These are phyloP conservation scores for Philereme transversata DNA, from an alignment of 2,888 invertebrate genomes.

Conservation along the genomic window DNA sequence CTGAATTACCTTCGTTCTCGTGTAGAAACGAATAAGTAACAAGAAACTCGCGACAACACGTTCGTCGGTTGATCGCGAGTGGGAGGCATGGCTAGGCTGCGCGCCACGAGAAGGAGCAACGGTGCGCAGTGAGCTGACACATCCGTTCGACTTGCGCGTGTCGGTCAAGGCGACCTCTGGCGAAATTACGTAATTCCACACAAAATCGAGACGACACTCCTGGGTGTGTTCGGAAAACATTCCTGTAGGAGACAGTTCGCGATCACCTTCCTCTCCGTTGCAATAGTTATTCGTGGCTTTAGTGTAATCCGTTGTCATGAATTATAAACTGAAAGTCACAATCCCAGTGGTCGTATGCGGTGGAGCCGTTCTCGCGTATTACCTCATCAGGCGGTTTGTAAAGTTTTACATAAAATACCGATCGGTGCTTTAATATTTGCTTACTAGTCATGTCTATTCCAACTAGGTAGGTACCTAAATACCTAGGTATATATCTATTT, in stretches of 20 bases:
- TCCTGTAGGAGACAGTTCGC: slow-evolving; percentile 61
- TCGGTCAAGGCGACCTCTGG: slow-evolving; percentile 80
- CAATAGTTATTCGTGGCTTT: slow-evolving; percentile 42
- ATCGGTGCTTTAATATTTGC: background rate
- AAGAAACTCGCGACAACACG: slow-evolving; percentile 77
- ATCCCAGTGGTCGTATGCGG: slow-evolving; percentile 80
- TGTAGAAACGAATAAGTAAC: slow-evolving; percentile 74
- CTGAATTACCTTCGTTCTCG: slow-evolving; percentile 57
- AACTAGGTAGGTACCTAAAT: background rate
- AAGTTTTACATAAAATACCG: slow-evolving; percentile 34
- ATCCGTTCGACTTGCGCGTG: slow-evolving; percentile 81
- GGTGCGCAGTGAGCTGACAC: slow-evolving; percentile 81
- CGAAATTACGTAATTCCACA: slow-evolving; percentile 80
- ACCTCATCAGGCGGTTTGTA: slow-evolving; percentile 83
- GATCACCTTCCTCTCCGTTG: slow-evolving; percentile 56
- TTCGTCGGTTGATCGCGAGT: slow-evolving; percentile 67
- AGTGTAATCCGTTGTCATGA: slow-evolving; percentile 60
- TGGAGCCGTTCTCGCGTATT: slow-evolving; percentile 80
- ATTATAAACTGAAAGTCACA: slow-evolving; percentile 79
- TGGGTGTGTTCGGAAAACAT: slow-evolving; percentile 78
- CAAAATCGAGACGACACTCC: slow-evolving; percentile 64
- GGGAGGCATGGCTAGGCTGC: slow-evolving; percentile 71
- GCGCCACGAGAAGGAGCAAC: slow-evolving; percentile 63
- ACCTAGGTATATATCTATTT: no score
- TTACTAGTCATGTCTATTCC: background rate